Evolutionary conservation across 2,888 invertebrate species (phyloP).

Genomic region (Heliconius sara): DNA sequence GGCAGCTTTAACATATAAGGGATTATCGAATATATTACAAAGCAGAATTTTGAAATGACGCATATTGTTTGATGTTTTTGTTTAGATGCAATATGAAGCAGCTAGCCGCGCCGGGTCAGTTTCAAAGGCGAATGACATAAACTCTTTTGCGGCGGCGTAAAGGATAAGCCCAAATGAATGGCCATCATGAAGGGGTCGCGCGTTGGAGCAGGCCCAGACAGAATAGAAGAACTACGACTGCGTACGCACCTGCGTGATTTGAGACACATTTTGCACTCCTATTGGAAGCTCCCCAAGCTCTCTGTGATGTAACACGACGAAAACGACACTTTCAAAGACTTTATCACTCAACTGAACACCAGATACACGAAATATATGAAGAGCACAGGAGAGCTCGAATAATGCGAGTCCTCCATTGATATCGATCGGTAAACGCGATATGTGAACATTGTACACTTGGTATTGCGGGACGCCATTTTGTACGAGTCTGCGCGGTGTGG

Average conservation of each 20-base stretch:
- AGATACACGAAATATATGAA: conserved; percentile 72
- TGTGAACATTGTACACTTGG: conserved; percentile 77
- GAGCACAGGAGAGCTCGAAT: conserved; percentile 78
- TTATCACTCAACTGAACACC: conserved; percentile 73
- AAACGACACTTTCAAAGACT: conserved; percentile 79
- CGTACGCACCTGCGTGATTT: conserved; percentile 97
- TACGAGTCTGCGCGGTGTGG: conserved; percentile 87
- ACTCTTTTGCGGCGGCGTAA: conserved; percentile 84
- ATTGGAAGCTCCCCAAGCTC: conserved; percentile 72
- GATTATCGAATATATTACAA: conserved; percentile 38
- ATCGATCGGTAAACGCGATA: conserved; percentile 86
- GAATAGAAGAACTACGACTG: conserved; percentile 94
- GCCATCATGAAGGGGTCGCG: conserved; percentile 84
- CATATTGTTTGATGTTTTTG: conserved; percentile 63
- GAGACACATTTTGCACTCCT: conserved; percentile 80
- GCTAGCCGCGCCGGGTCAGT: conserved; percentile 67
- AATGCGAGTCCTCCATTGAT: conserved; percentile 82
- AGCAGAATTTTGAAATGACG: conserved; percentile 44
- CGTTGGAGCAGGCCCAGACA: conserved; percentile 95
- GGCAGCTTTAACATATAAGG: conserved; percentile 33
- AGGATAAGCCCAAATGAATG: conserved; percentile 83
- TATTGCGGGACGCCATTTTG: conserved; percentile 87
- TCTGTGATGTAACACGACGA: conserved; percentile 81
- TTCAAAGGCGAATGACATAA: conserved; percentile 79
- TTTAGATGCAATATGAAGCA: conserved; percentile 73